These are phyloP conservation scores for Melanotaenia parkinsoni DNA, from an alignment of 2,797 vertebrate genomes.

Conservation along the genomic window DNA sequence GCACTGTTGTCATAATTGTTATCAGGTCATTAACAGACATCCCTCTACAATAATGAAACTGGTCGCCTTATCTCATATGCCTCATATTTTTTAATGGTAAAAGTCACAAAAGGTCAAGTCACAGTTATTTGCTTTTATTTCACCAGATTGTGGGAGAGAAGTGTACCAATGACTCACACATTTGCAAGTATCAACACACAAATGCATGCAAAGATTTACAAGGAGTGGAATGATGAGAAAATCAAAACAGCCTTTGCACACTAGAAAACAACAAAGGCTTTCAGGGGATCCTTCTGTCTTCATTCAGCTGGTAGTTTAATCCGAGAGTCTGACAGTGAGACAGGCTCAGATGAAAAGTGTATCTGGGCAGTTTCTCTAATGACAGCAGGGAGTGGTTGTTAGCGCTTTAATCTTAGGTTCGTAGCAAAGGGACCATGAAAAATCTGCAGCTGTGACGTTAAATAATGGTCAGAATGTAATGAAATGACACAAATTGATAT, in stretches of 20 bases:
- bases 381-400: slow-evolving; percentile 76
- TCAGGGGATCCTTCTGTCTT: slow-evolving; percentile 69
- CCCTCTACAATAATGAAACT: slow-evolving; percentile 9
- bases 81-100: slow-evolving; percentile 6
- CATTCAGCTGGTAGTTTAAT: slow-evolving; percentile 71
- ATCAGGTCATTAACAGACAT: slow-evolving; percentile 20
- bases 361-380: slow-evolving; percentile 73
- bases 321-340: slow-evolving; percentile 73
- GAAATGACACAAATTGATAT: slow-evolving; percentile 79
- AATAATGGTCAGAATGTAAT: slow-evolving; percentile 75
- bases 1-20: not conserved
- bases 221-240: not conserved
- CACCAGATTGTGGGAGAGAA: not conserved
- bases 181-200: not conserved
- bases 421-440: slow-evolving; percentile 60
- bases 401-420: slow-evolving; percentile 70
- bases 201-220: not conserved
- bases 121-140: slow-evolving; percentile 42
- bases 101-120: slow-evolving; percentile 39
- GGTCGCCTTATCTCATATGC: slow-evolving; percentile 4
- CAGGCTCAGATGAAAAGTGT: slow-evolving; percentile 77
- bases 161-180: not conserved
- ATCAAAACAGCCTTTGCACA: slow-evolving; percentile 7
- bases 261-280: slow-evolving; percentile 48
- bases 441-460: slow-evolving; percentile 65